Evolutionary conservation across 2,888 invertebrate genomes (phyloP).

Genomic region (Metallyticus violacea): DNA sequence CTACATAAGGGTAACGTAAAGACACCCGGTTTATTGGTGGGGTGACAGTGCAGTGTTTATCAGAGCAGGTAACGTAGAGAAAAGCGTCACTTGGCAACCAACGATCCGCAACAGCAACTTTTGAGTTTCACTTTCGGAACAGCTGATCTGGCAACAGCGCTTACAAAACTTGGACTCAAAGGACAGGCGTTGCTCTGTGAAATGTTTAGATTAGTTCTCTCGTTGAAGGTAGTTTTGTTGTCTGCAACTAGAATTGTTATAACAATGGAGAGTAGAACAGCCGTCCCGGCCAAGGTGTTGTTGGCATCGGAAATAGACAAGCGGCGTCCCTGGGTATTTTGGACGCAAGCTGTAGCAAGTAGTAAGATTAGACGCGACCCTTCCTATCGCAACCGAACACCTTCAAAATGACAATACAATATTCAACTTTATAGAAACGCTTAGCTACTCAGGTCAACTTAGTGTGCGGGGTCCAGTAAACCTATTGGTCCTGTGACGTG

Average conservation of each 20-base stretch:
- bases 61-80: neutral
- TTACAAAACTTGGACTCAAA: neutral
- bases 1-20: no score
- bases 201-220: neutral
- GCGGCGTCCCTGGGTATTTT: neutral
- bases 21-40: neutral
- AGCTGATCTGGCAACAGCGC: neutral
- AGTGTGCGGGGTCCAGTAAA: no score
- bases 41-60: no score
- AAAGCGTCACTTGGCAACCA: neutral
- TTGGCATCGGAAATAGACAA: neutral
- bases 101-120: neutral
- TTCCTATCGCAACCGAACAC: neutral
- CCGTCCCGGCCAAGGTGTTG: neutral
- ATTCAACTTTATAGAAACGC: no score
- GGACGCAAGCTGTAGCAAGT: neutral
- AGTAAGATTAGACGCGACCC: neutral
- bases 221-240: neutral
- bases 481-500: no score
- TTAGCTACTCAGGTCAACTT: no score
- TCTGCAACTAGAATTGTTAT: neutral
- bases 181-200: neutral
- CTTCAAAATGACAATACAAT: neutral
- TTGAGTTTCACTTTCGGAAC: neutral
- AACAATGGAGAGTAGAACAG: neutral